Evolutionary conservation across 2,113 vertebrate genomes (phyloP).

Genomic region (Hepsetus odoe): DNA sequence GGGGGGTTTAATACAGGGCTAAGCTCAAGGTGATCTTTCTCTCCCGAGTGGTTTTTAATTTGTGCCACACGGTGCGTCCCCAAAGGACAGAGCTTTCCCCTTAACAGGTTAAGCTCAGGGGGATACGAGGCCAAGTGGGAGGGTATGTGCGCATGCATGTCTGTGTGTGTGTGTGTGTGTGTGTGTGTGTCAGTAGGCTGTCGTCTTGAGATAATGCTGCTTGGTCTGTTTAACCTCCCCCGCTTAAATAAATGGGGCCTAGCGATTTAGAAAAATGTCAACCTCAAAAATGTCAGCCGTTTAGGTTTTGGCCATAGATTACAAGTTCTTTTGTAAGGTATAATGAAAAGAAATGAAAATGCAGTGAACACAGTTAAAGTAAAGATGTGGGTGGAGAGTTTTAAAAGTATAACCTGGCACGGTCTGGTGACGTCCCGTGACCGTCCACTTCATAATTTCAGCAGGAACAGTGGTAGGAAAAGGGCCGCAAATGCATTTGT

Average conservation of each 20-base stretch:
- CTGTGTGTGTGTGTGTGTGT: conserved; percentile 14
- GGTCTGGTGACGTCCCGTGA: too few species aligned
- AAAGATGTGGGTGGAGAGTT: not conserved
- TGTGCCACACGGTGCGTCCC: conserved; percentile 45
- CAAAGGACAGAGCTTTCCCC: conserved; percentile 45
- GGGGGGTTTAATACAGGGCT: conserved; percentile 27
- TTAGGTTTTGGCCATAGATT: conserved; percentile 23
- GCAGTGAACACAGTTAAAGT: not conserved
- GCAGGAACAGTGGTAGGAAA: too few species aligned
- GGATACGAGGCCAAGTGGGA: conserved; percentile 31
- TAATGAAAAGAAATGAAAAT: not conserved
- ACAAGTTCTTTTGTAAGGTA: conserved; percentile 51
- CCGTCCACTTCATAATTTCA: too few species aligned
- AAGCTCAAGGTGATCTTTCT: conserved; percentile 49
- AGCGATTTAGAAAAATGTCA: conserved; percentile 50
- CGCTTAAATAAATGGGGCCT: conserved; percentile 61
- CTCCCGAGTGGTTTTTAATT: conserved; percentile 55
- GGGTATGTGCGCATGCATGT: conserved; percentile 25
- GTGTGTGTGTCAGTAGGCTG: conserved; percentile 35
- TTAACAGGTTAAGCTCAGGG: conserved; percentile 49
- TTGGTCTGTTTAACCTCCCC: conserved; percentile 65
- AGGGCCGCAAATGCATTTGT: too few species aligned
- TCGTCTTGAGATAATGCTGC: conserved; percentile 20
- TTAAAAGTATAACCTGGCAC: too few species aligned
- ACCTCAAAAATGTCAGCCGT: conserved; percentile 38